These are phyloP conservation scores for Ictidomys tridecemlineatus DNA, from an alignment of 2,113 vertebrate species.

Conservation along the genomic window DNA sequence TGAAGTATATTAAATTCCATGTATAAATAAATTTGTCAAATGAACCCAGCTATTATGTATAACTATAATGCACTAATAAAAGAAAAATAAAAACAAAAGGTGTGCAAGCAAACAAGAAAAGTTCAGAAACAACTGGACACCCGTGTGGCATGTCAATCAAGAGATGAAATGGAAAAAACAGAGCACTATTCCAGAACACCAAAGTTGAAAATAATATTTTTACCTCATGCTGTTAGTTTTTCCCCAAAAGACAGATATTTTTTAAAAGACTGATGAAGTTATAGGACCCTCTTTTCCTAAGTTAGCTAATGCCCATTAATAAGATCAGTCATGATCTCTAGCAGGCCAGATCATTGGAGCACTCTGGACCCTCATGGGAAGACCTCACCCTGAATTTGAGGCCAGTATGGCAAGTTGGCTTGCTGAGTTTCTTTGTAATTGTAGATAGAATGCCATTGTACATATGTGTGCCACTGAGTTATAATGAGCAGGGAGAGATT, in stretches of 20 bases:
- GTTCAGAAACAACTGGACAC: conserved; percentile 8
- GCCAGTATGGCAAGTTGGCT: neutral
- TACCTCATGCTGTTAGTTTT: neutral
- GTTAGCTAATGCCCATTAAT: neutral
- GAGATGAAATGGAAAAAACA: neutral
- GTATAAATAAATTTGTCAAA: no score
- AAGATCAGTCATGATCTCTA: neutral
- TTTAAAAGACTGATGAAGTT: neutral
- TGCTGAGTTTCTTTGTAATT: neutral
- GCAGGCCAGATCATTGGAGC: neutral
- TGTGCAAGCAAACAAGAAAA: conserved; percentile 63
- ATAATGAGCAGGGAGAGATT: neutral
- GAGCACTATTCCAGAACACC: neutral
- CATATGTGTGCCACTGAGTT: neutral
- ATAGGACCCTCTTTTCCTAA: neutral
- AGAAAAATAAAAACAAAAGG: conserved; percentile 37
- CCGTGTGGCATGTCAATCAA: neutral
- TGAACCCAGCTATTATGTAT: no score
- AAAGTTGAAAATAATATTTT: conserved; percentile 42
- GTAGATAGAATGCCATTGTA: neutral
- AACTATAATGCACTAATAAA: no score
- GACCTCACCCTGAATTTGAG: neutral
- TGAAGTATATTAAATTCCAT: no score
- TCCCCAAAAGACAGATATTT: neutral
- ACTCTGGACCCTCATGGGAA: neutral